Base-by-base conservation (phyloP, 2,888 invertebrate species). In the Eueremaeus valkanovi region DNA sequence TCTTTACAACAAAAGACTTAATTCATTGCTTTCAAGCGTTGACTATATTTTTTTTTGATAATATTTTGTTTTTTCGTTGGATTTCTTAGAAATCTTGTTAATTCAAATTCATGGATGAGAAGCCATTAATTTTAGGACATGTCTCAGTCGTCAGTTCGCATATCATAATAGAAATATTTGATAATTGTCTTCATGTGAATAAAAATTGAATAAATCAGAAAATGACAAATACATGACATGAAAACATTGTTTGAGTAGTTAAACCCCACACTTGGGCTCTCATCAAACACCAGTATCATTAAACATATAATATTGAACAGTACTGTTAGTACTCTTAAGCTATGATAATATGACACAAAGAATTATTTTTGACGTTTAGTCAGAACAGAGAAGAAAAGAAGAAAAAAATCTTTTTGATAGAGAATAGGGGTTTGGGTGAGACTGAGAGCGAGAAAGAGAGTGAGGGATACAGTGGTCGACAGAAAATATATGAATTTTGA, bases 221-320 rank as follows among this genome's bases (percentile, higher is more conserved):
- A 33, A 63, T 63, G 63, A 63, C 63, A 63, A 63, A 63, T 36
- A 63, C 63, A 63, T 63, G 63, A 63, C 63, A 63, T 29, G 63
- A 63, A 31, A 16, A 63, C 63, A 63, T n/a, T 24, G 63, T 55
- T 33, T 31, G 63, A 27, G 45, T 11, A 45, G 45, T 45, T 21
- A 13, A 27, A 55, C 27, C 55, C 55, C 55, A 13, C 24, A 24
- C 55, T 27, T 27, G 3, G 5, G 24, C 51, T 51, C 21, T 24
- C 51, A 51, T 24, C 51, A 9, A 16, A 24, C 8, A 24, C 13
- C 5, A 55, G 21, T 27, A 55, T 24, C 55, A 55, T 55, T 55
- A 55, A 55, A 55, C 21, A 55, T 8, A 3, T 5, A 27, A 55
- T 55, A 55, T 55, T 16, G 18, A 9, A 24, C 29, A 9, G 18